Conservation (phyloP, 2,797 vertebrate species). For the Acipenser oxyrinchus region DNA sequence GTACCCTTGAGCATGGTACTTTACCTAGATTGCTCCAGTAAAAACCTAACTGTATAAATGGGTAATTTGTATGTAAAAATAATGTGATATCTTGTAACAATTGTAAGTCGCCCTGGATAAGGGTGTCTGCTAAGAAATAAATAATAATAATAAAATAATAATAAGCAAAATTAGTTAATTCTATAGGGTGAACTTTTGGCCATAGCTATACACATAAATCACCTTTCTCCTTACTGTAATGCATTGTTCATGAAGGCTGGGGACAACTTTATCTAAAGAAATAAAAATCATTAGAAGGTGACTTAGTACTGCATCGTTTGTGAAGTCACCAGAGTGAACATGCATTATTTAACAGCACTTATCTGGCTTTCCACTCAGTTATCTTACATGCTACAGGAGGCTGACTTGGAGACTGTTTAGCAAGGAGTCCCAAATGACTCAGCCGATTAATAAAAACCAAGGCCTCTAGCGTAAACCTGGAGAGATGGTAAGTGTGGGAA, state of each 20-base stretch:
- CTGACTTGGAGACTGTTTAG: conserved; percentile 29
- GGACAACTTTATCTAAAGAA: conserved; percentile 14
- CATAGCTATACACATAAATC: neutral
- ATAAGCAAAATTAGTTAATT: conserved; percentile 4
- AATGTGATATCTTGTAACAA: no score
- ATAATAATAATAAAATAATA: conserved; percentile 17
- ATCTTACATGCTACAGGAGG: conserved; percentile 43
- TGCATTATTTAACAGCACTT: conserved; percentile 33
- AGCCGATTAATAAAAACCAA: conserved; percentile 36
- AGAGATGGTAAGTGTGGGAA: neutral
- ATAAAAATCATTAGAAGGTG: neutral
- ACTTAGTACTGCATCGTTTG: neutral
- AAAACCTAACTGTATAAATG: no score
- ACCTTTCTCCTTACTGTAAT: no score
- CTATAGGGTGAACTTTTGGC: no score
- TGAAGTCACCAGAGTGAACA: neutral
- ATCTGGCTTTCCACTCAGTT: conserved; percentile 42
- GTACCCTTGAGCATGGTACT: no score
- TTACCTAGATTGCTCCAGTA: no score
- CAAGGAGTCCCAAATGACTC: conserved; percentile 31
- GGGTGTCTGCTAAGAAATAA: conserved; percentile 11
- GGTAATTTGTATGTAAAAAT: no score
- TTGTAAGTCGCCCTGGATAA: no score
- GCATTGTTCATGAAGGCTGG: neutral
- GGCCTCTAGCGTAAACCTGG: conserved; percentile 13